Conservation (phyloP, 2,797 vertebrate species). For the Menidia menidia region DNA sequence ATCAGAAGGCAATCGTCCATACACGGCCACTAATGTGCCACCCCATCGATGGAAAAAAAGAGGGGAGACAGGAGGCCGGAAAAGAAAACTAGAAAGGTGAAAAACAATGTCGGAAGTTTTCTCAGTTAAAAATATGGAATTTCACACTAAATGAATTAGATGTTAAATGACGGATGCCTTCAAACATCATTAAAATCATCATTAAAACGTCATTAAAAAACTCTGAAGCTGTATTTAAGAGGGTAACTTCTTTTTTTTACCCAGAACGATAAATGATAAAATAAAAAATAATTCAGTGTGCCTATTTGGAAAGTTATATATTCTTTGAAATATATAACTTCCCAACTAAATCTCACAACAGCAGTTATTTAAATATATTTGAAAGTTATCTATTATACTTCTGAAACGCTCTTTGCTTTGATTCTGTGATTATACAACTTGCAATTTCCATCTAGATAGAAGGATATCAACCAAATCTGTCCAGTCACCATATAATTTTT, state of each 20-base stretch:
- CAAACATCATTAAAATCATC: constrained; percentile 1
- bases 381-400: constrained; percentile 2
- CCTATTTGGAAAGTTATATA: constrained; percentile 19
- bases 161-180: constrained; percentile 2
- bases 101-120: background rate
- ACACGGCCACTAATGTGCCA: constrained; percentile 64
- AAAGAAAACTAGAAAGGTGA: constrained; percentile 7
- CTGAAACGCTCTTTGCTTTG: constrained; percentile 5
- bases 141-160: background rate
- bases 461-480: background rate
- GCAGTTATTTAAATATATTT: constrained; percentile 11
- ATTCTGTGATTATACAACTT: background rate
- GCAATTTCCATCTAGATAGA: background rate
- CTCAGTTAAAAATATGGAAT: constrained; percentile 7
- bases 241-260: constrained; percentile 15
- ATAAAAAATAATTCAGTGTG: constrained; percentile 5
- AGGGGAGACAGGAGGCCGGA: constrained; percentile 11
- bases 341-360: background rate
- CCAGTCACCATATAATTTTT: background rate
- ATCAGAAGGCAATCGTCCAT: constrained; percentile 75
- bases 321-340: constrained; percentile 7
- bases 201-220: constrained; percentile 15
- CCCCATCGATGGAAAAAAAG: constrained; percentile 62
- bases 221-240: constrained; percentile 1
- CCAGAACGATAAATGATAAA: background rate